Percentiles rank a stretch among this genome's conserved stretches.
phyloP scores from a whole-genome alignment of 2,888 invertebrate genomes.

The Stenichneumon culpator region DNA sequence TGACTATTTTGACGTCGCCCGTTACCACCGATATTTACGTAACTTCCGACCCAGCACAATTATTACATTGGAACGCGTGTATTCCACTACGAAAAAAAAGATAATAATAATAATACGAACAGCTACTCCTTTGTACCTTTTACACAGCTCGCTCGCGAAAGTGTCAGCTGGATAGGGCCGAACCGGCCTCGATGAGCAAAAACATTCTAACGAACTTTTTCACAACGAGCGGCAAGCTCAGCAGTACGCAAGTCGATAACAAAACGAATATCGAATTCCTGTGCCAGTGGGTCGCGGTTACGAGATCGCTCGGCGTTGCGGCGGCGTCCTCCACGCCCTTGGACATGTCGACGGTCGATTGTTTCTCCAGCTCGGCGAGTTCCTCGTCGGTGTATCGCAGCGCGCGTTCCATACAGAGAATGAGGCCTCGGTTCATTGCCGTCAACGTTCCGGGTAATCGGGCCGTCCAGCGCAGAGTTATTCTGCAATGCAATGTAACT shows the following conservation, averaged over 20 bases:
- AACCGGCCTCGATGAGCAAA: constrained; percentile 25
- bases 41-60: not conserved
- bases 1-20: not conserved
- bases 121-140: not conserved
- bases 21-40: constrained; percentile 3
- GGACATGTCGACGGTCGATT: constrained; percentile 40
- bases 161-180: constrained; percentile 12
- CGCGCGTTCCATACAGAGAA: constrained; percentile 30
- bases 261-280: constrained; percentile 38
- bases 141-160: not conserved
- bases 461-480: constrained; percentile 25
- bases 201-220: constrained; percentile 43
- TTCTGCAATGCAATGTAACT: constrained; percentile 25
- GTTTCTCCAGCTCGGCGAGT: constrained; percentile 38
- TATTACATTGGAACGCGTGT: not conserved
- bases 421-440: constrained; percentile 29
- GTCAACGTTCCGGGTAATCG: constrained; percentile 31
- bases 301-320: not conserved
- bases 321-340: constrained; percentile 41
- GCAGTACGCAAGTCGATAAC: constrained; percentile 44
- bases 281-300: constrained; percentile 35
- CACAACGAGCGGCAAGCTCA: constrained; percentile 43
- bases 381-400: constrained; percentile 36
- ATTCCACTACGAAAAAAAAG: not conserved
- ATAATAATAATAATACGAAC: not conserved